A percentile compares a stretch with the other conserved stretches of the same genome.
These are phyloP conservation scores for Lutjanus campechanus DNA, from an alignment of 2,797 vertebrate genomes.

Conservation along the genomic window DNA sequence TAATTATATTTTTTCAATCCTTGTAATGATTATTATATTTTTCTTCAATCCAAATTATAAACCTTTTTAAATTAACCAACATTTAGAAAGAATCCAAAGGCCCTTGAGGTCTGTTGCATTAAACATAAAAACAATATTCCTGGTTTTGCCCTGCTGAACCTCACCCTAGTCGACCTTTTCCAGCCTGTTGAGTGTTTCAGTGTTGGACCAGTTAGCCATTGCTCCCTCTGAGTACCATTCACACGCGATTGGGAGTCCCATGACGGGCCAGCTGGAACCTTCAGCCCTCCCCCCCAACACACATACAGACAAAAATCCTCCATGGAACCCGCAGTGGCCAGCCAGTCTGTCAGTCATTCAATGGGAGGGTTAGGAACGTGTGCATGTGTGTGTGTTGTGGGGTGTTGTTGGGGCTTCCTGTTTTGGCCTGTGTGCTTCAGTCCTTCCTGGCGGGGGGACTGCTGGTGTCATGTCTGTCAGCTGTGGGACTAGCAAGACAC, in stretches of 20 bases:
- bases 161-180: constrained; percentile 65
- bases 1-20: neutral
- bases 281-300: constrained; percentile 39
- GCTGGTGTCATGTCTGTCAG: constrained; percentile 69
- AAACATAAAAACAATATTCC: constrained; percentile 25
- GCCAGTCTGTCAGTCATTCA: constrained; percentile 82
- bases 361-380: constrained; percentile 62
- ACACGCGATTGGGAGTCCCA: constrained; percentile 81
- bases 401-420: constrained; percentile 87
- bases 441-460: constrained; percentile 85
- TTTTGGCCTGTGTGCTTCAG: constrained; percentile 88
- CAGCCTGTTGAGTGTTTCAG: constrained; percentile 74
- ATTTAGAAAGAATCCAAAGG: neutral
- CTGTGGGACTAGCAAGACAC: constrained; percentile 15
- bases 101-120: neutral
- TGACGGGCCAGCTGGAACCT: constrained; percentile 80
- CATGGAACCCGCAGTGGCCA: constrained; percentile 73
- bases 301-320: constrained; percentile 51
- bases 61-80: neutral
- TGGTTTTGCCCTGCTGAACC: constrained; percentile 46
- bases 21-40: neutral
- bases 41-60: neutral
- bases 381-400: constrained; percentile 63
- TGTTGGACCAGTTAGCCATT: constrained; percentile 63
- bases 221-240: constrained; percentile 66